These are phyloP conservation scores for Acheta domesticus DNA, from an alignment of 2,888 invertebrate genomes.

Conservation along the genomic window DNA sequence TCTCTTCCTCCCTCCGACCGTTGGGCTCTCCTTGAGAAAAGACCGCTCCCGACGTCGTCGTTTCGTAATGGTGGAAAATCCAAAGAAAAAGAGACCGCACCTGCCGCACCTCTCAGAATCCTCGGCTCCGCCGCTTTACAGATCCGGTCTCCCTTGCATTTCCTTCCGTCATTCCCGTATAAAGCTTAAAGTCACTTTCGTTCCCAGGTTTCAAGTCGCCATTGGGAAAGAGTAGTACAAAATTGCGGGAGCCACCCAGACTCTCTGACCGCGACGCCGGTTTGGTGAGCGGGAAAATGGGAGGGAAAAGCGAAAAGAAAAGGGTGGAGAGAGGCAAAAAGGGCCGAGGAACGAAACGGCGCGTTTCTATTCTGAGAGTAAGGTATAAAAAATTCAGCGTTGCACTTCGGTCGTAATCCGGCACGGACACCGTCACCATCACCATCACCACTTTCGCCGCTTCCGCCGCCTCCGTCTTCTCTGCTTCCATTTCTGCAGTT, in stretches of 20 bases:
- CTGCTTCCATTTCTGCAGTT: no score
- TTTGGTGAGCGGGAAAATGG: neutral
- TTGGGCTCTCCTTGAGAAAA: neutral
- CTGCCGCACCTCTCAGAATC: no score
- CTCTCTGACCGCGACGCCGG: neutral
- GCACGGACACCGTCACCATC: no score
- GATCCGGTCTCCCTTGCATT: neutral
- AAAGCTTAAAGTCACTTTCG: slow-evolving; percentile 8
- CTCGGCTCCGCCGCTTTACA: neutral
- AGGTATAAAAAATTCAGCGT: no score
- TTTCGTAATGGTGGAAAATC: neutral
- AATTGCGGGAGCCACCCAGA: neutral
- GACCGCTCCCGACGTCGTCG: neutral
- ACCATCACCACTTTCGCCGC: no score
- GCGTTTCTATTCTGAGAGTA: no score
- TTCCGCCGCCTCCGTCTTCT: no score
- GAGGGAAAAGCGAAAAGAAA: neutral
- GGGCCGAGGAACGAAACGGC: no score
- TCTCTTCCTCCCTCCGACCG: neutral
- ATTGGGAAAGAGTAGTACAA: neutral
- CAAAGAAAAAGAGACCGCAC: no score
- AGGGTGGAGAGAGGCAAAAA: neutral
- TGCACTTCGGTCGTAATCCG: no score
- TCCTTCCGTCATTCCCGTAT: neutral
- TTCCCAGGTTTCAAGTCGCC: neutral